Conservation (phyloP, 2,888 invertebrate species). For the Ormyrus nitidulus region DNA sequence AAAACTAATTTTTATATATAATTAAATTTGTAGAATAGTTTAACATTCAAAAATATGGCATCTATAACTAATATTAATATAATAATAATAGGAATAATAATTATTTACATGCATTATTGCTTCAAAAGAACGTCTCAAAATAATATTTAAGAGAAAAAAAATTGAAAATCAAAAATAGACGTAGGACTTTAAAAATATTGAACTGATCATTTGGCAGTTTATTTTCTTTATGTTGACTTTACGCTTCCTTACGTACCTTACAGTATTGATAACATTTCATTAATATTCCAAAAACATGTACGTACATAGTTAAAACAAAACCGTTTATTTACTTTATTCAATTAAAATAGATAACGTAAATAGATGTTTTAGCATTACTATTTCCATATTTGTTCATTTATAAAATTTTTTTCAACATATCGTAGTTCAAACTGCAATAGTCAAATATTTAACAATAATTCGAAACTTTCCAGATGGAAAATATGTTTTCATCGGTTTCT, state of each 20-base stretch:
- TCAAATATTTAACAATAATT: not conserved
- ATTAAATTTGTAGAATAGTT: slow-evolving; percentile 40
- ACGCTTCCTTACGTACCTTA: slow-evolving; percentile 51
- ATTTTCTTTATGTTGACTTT: slow-evolving; percentile 23
- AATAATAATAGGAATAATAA: slow-evolving; percentile 36
- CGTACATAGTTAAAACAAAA: slow-evolving; percentile 14
- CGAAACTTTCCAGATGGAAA: not conserved
- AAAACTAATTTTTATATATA: slow-evolving; percentile 32
- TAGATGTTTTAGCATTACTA: slow-evolving; percentile 15
- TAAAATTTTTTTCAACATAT: slow-evolving; percentile 18
- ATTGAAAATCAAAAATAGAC: slow-evolving; percentile 54
- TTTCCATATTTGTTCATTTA: slow-evolving; percentile 2
- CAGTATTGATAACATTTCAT: slow-evolving; percentile 54
- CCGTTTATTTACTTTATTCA: slow-evolving; percentile 15
- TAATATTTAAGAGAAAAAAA: slow-evolving; percentile 41
- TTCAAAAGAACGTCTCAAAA: slow-evolving; percentile 33
- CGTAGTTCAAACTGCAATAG: slow-evolving; percentile 12
- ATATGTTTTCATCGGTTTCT: slow-evolving; percentile 24
- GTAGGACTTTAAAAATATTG: slow-evolving; percentile 43
- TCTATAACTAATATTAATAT: slow-evolving; percentile 49
- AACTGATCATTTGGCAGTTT: slow-evolving; percentile 39
- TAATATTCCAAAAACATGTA: slow-evolving; percentile 49
- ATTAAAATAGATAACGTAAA: slow-evolving; percentile 6
- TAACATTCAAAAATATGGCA: slow-evolving; percentile 30
- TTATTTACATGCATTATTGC: slow-evolving; percentile 31